Base-by-base conservation (phyloP, 2,113 vertebrate genomes). In the Tyto alba region DNA sequence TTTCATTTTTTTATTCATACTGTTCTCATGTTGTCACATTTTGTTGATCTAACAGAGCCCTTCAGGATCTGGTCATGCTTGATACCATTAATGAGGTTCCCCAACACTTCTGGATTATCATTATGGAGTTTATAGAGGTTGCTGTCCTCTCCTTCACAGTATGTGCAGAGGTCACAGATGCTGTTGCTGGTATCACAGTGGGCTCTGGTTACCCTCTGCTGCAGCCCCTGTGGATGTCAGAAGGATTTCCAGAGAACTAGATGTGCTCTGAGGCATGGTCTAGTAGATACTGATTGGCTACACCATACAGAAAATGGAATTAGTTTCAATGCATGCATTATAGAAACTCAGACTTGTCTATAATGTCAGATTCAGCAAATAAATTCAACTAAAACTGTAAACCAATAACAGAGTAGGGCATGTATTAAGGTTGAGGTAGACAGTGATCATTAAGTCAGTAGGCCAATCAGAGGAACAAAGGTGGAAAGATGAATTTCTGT, bases 271-370 rank as follows among this genome's bases (percentile, higher is more conserved):
- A 64, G 29, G 43, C 36, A 6, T 32, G 6, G 22, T 27, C 30
- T 36, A n/a, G 50, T 23, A 19, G 9, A 5, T 29, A 21, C 2
- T 0, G 0, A 10, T 10, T 40, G 50, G 8, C 43, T 57, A 38
- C 30, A 47, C 10, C 9, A 6, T n/a, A 19, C 59, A 22, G 11
- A 57, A 63, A 50, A 68, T 29, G 4, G 14, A 88, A 76, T 75
- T 36, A n/a, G 29, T 59, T 64, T 76, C 45, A 72, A 27, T 55
- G 60, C 11, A 34, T 3, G 8, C 16, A 25, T 60, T 48, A 11
- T 10, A 11, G 20, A 64, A 34, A 38, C 20, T 26, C 40, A 77
- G 40, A 16, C 30, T 59, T 72, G 43, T n/a, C 30, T 48, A 22
- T 71, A 34, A 34, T 66, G 32, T 53, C 27, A 29, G 25, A 36